Base-by-base conservation (phyloP, 2,113 vertebrate genomes). In the Turdus rufiventris region DNA sequence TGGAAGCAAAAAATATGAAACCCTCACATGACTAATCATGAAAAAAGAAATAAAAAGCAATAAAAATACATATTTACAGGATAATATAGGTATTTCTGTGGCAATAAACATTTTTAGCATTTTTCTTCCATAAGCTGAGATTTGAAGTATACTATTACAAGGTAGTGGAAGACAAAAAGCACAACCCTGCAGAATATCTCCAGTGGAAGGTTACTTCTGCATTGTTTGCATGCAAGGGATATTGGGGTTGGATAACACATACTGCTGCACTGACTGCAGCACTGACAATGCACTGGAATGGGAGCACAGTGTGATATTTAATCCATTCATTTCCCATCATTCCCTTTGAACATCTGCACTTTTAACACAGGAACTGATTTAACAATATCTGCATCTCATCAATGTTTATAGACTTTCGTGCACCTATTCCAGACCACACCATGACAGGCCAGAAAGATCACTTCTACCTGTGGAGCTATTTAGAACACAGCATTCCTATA, bases 201-300 rank as follows among this genome's bases (percentile, higher is more conserved):
- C 43, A 24, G 25, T 24, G 57, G 21, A 20, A 4, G 5, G 19
- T 33, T n/a, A 33, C 14, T 58, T 53, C 33, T 80, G 17, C 33
- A 62, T 26, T 34, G 61, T 9, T 65, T 10, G 26, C 21, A 31
- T 6, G 12, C 18, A 80, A 77, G 21, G 25, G n/a, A 56, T 20
- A n/a, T 1, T 42, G 18, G 65, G 33, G 38, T 4, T 26, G 36
- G 51, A 9, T 23, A 72, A 29, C 2, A 10, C 0, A 3, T 3
- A 28, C 19, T 48, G 60, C 6, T 23, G n/a, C 58, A 80, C 34
- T 36, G 29, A 40, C 28, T 71, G 72, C 23, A 61, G 25, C 31
- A 72, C 45, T 66, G 54, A 53, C 57, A 70, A 16, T 2, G 6
- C 36, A 61, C 23, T 47, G 29, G 17, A 60, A 67, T 28, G n/a